A percentile compares a stretch with the other conserved stretches of the same genome.
These are phyloP conservation scores for Parapsyche elsis DNA, from an alignment of 1,140 invertebrate genomes.

Conservation along the genomic window DNA sequence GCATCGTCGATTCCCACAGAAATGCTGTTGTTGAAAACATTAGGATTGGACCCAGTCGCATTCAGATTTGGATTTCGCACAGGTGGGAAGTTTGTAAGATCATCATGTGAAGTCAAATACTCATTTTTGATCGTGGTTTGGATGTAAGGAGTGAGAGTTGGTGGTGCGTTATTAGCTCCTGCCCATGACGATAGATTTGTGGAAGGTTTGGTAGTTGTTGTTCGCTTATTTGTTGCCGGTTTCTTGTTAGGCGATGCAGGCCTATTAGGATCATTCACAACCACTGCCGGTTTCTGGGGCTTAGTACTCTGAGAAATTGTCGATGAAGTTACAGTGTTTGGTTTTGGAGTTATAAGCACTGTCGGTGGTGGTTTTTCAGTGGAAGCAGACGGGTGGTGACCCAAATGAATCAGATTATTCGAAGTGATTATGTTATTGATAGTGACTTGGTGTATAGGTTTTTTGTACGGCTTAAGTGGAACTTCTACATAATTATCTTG, in stretches of 20 bases:
- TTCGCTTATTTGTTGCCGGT: conserved; percentile 45
- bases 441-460: conserved; percentile 67
- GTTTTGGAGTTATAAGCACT: conserved; percentile 72
- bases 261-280: conserved; percentile 27
- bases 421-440: conserved; percentile 71
- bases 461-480: conserved; percentile 63
- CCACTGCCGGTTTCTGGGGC: conserved; percentile 49
- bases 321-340: conserved; percentile 63
- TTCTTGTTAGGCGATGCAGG: conserved; percentile 55
- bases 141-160: background rate
- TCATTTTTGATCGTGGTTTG: conserved; percentile 64
- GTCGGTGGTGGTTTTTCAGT: conserved; percentile 67
- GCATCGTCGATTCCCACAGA: conserved; percentile 61
- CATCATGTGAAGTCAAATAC: conserved; percentile 73
- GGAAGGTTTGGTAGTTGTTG: conserved; percentile 27
- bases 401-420: conserved; percentile 67
- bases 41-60: conserved; percentile 69
- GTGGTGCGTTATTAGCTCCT: conserved; percentile 10
- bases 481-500: conserved; percentile 62
- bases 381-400: conserved; percentile 55
- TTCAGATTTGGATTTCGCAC: conserved; percentile 85
- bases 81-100: conserved; percentile 83
- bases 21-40: conserved; percentile 69
- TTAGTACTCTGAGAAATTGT: conserved; percentile 60
- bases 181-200: conserved; percentile 46